Evolutionary conservation across 2,113 vertebrate genomes (phyloP).

Genomic region (Vombatus ursinus): DNA sequence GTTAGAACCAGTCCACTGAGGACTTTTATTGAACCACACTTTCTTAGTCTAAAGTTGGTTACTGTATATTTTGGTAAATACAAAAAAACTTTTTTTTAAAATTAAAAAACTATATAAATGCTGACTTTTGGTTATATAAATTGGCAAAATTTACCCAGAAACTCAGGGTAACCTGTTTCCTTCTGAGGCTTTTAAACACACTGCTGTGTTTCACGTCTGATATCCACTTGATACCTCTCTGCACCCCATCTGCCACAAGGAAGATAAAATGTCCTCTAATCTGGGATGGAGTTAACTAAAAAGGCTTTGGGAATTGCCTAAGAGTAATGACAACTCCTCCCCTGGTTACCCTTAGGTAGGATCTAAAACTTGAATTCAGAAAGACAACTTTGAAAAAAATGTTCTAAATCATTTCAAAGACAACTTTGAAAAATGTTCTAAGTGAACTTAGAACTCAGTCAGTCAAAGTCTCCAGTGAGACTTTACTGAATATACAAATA

Average conservation of each 20-base stretch:
- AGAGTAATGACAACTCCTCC: neutral
- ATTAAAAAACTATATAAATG: neutral
- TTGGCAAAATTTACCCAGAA: neutral
- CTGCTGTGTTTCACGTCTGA: neutral
- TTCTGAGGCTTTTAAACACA: neutral
- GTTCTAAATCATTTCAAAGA: neutral
- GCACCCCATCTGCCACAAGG: neutral
- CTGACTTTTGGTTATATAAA: neutral
- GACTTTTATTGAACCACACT: neutral
- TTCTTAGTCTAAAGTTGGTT: neutral
- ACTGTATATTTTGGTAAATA: neutral
- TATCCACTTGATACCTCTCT: too few relatives aligned
- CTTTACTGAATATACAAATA: neutral
- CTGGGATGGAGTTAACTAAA: neutral
- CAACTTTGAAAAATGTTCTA: neutral
- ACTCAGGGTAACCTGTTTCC: neutral
- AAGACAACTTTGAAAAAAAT: neutral
- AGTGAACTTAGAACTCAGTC: neutral
- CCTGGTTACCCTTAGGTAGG: neutral
- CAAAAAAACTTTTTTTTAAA: neutral
- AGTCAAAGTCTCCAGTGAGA: neutral
- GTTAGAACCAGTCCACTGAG: neutral
- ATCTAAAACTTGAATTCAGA: neutral
- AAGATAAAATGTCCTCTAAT: neutral
- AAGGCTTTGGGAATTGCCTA: neutral